Evolutionary conservation across 2,888 invertebrate genomes (phyloP).

Genomic region (Anoplius nigerrimus): DNA sequence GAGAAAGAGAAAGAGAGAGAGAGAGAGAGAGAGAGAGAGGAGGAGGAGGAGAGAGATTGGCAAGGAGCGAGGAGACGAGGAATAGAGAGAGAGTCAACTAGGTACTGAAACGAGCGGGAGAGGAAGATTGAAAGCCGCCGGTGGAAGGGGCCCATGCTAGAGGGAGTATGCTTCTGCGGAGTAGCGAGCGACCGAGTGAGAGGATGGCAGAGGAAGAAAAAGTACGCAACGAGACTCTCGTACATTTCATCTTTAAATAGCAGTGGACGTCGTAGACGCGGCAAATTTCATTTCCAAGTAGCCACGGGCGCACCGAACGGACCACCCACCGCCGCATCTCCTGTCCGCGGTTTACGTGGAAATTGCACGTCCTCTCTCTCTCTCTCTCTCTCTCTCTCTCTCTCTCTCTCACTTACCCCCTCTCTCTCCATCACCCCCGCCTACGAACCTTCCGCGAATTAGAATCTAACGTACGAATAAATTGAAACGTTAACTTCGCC

Average conservation of each 20-base stretch:
- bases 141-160: slow-evolving; percentile 33
- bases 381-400: background rate
- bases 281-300: slow-evolving; percentile 61
- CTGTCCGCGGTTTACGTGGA: slow-evolving; percentile 14
- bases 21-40: slow-evolving; percentile 32
- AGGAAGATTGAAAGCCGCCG: slow-evolving; percentile 26
- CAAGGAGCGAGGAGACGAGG: no score
- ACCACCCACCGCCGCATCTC: slow-evolving; percentile 50
- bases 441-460: background rate
- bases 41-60: background rate
- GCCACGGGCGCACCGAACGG: slow-evolving; percentile 45
- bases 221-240: slow-evolving; percentile 33
- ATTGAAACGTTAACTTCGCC: slow-evolving; percentile 3
- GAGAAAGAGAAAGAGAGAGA: slow-evolving; percentile 4
- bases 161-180: slow-evolving; percentile 32
- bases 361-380: background rate
- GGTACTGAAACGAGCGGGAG: slow-evolving; percentile 30
- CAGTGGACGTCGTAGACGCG: slow-evolving; percentile 49
- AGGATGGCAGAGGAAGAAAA: slow-evolving; percentile 42
- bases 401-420: background rate
- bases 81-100: slow-evolving; percentile 12
- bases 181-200: slow-evolving; percentile 43
- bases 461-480: background rate
- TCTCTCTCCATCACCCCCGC: background rate
- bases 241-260: slow-evolving; percentile 57